Conservation (phyloP, 2,113 vertebrate species). For the Muscicapa adusta region DNA sequence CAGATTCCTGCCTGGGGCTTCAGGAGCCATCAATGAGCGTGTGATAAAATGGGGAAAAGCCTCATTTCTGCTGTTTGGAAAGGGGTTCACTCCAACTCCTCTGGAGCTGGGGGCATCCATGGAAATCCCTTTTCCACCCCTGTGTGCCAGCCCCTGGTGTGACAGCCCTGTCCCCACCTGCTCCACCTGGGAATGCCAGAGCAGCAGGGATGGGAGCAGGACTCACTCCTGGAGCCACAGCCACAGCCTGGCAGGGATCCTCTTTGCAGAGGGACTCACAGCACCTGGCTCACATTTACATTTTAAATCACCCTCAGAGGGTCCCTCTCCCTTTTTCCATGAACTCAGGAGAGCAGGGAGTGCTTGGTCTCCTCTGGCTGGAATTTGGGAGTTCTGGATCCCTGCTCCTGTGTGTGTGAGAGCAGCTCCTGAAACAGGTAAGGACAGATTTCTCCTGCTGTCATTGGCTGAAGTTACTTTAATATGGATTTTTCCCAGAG, state of each 20-base stretch:
- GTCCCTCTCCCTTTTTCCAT: fast-evolving
- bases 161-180: background rate
- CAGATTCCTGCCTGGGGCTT: fast-evolving
- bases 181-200: background rate
- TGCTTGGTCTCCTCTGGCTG: fast-evolving
- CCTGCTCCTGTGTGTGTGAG: background rate
- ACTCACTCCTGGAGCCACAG: fast-evolving
- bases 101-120: background rate
- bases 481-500: background rate
- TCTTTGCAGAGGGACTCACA: background rate
- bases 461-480: background rate
- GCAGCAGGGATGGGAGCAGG: background rate
- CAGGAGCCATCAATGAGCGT: fast-evolving
- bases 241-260: background rate
- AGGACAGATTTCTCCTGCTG: background rate
- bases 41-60: background rate
- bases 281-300: background rate
- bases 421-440: background rate
- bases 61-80: background rate
- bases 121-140: background rate
- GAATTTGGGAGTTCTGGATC: background rate
- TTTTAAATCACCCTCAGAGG: background rate
- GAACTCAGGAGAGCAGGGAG: fast-evolving
- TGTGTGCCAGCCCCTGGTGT: background rate
- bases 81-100: background rate